Percentiles rank a stretch among this genome's conserved stretches.
Evolutionary conservation across 2,888 invertebrate genomes (phyloP).

Genomic region (Torymus auratus): DNA sequence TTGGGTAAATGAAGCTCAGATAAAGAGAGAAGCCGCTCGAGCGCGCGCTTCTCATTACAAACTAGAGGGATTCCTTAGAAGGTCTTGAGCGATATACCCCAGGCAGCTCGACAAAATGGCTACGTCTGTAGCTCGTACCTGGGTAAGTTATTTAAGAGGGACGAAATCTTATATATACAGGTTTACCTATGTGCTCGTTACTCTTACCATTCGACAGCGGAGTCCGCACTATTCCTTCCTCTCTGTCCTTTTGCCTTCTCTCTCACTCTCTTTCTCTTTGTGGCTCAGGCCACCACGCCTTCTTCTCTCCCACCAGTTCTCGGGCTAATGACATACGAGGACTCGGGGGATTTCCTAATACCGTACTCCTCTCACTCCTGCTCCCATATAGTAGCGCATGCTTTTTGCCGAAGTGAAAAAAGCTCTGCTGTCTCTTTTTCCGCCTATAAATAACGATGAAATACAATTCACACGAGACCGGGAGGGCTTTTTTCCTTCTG

Average conservation of each 20-base stretch:
- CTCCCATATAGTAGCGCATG: neutral
- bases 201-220: neutral
- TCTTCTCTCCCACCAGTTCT: slow-evolving; percentile 3
- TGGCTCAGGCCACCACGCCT: slow-evolving; percentile 12
- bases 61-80: neutral
- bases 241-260: neutral
- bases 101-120: no score
- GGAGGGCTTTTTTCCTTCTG: slow-evolving; percentile 2
- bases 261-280: neutral
- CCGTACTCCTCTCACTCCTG: slow-evolving; percentile 1
- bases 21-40: neutral
- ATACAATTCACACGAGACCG: slow-evolving; percentile 50
- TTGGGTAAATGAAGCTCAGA: neutral
- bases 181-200: no score
- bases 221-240: neutral
- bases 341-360: slow-evolving; percentile 48
- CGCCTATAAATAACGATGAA: slow-evolving; percentile 51
- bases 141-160: no score
- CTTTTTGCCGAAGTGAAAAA: slow-evolving; percentile 26
- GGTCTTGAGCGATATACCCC: neutral
- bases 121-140: no score
- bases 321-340: slow-evolving; percentile 48
- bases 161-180: no score
- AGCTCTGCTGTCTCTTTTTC: slow-evolving; percentile 18
- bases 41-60: slow-evolving; percentile 4